Base-by-base conservation (phyloP, 2,888 invertebrate genomes). In the Rhamnusium bicolor region DNA sequence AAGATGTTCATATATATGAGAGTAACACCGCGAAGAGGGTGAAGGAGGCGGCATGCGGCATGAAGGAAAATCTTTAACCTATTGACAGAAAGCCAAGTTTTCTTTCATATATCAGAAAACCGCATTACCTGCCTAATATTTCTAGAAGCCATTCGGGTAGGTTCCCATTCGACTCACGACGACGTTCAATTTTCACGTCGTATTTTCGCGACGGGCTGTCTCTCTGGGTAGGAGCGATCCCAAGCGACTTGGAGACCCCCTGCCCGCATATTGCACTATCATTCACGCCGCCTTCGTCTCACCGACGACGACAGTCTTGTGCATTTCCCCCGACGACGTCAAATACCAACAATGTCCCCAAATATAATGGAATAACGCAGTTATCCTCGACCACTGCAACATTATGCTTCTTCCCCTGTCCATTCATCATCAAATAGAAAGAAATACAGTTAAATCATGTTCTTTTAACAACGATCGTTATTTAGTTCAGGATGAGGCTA, bases 251-350 rank as follows among this genome's bases (percentile, higher is more conserved):
- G 76, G 75, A 79, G 81, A 82, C 83, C 83, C 81, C 82, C 83
- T 78, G 79, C 80, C 81, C 83, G 81, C 81, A 82, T 84, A 84
- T 84, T 84, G 82, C 83, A 82, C 82, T 82, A 84, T 84, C 83
- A 83, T 81, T 84, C 84, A 84, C 81, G 78, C 77, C 73, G 71
- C 71, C 62, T 69, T 32, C 70, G 58, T 56, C 69, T 63, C 68
- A 46, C 49, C 70, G 67, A 40, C 74, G 67, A 40, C 74, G 72
- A 53, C 53, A 51, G 53, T 40, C 51, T 75, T 65, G 72, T 82
- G 83, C 81, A 84, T 83, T 83, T 83, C 82, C 82, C 81, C 76
- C 76, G 81, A 74, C 79, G 78, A 78, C 78, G 77, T 80, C 81
- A 79, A 82, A 81, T 80, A 81, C 79, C 77, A 71, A 80, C 80